Conservation (phyloP, 2,113 vertebrate genomes). For the Alligator mississippiensis region DNA sequence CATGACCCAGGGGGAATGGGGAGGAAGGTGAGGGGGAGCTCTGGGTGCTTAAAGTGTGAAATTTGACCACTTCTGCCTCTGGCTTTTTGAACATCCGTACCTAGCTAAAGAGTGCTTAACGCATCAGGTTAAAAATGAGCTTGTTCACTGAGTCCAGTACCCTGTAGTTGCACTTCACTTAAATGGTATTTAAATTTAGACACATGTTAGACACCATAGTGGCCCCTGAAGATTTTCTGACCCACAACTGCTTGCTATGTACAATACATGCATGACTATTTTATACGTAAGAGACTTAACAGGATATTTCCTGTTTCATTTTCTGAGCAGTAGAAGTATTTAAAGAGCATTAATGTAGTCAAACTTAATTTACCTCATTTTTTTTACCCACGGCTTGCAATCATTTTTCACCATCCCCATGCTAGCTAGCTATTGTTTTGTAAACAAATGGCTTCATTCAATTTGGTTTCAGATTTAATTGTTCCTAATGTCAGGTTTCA, state of each 20-base stretch:
- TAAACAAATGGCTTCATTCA: slow-evolving; percentile 73
- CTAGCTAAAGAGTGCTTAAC: too few relatives aligned
- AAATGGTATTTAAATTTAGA: neutral
- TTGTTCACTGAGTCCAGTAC: too few relatives aligned
- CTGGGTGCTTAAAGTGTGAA: too few relatives aligned
- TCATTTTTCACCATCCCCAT: slow-evolving; percentile 51
- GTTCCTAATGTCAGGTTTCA: slow-evolving; percentile 76
- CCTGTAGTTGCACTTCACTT: neutral
- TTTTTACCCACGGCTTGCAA: slow-evolving; percentile 40
- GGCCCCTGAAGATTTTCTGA: neutral
- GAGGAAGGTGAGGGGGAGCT: too few relatives aligned
- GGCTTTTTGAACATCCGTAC: too few relatives aligned
- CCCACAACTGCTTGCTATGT: neutral
- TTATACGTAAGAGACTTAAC: slow-evolving; percentile 24
- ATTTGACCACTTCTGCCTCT: too few relatives aligned
- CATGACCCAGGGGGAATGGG: too few relatives aligned
- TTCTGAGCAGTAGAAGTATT: slow-evolving; percentile 60
- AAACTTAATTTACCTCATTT: slow-evolving; percentile 69
- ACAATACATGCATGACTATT: neutral
- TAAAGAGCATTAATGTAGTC: slow-evolving; percentile 63
- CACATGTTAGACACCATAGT: neutral
- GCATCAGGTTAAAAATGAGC: too few relatives aligned
- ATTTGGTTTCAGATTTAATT: slow-evolving; percentile 69
- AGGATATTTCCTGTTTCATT: slow-evolving; percentile 65
- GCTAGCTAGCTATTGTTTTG: slow-evolving; percentile 73